These are phyloP conservation scores for Panthera uncia DNA, from an alignment of 2,113 vertebrate genomes.

Conservation along the genomic window DNA sequence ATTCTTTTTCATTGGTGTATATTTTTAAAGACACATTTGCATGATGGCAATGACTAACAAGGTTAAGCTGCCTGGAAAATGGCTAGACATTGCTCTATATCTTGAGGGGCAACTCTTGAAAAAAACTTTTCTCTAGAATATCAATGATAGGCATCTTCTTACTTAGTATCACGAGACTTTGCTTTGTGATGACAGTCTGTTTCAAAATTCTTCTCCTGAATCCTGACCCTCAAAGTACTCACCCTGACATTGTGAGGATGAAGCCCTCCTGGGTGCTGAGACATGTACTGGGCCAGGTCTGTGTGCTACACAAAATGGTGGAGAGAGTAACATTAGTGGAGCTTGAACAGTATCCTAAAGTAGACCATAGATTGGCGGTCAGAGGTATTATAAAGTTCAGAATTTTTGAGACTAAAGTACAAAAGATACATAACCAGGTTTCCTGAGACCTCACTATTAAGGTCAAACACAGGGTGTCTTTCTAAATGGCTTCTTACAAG, in stretches of 20 bases:
- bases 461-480: background rate
- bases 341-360: background rate
- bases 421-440: background rate
- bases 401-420: background rate
- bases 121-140: background rate
- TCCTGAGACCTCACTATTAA: background rate
- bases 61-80: background rate
- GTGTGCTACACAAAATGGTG: constrained; percentile 86
- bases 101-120: background rate
- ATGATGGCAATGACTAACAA: background rate
- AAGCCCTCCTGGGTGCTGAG: constrained; percentile 92
- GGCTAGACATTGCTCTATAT: background rate
- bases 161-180: background rate
- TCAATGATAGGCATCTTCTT: background rate
- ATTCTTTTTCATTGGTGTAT: background rate
- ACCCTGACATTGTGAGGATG: constrained; percentile 89
- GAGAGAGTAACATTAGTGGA: constrained; percentile 21
- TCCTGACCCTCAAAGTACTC: constrained; percentile 54
- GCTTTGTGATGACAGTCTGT: background rate
- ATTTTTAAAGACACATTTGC: background rate
- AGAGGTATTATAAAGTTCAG: background rate
- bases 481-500: background rate
- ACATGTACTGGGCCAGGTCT: constrained; percentile 93
- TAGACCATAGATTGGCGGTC: background rate
- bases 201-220: constrained; percentile 33